Percentiles rank a stretch among this genome's conserved stretches.
These are phyloP conservation scores for Lates japonicus DNA, from an alignment of 2,797 vertebrate genomes.

Conservation along the genomic window DNA sequence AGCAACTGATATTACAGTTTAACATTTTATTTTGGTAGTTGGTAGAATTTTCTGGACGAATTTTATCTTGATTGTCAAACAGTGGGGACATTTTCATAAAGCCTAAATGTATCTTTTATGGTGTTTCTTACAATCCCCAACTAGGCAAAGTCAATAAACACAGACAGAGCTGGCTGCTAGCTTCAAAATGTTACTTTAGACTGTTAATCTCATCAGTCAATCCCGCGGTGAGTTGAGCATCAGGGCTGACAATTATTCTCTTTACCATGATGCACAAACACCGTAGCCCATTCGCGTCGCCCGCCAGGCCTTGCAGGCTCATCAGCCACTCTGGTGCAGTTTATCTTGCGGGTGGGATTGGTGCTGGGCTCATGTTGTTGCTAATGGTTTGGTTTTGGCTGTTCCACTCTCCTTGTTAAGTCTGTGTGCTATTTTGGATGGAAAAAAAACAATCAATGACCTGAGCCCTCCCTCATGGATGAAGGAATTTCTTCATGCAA, in stretches of 20 bases:
- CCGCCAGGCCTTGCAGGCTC: too few relatives aligned
- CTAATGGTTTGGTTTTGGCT: slow-evolving; percentile 31
- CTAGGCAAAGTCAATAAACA: slow-evolving; percentile 73
- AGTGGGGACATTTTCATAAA: background rate
- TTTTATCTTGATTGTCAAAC: background rate
- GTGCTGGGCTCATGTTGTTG: slow-evolving; percentile 24
- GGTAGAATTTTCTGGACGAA: background rate
- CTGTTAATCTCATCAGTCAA: too few relatives aligned
- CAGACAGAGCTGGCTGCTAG: slow-evolving; percentile 4
- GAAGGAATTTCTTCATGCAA: too few relatives aligned
- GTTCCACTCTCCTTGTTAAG: slow-evolving; percentile 19
- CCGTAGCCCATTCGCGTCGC: too few relatives aligned
- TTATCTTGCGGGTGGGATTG: background rate
- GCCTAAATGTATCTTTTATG: background rate
- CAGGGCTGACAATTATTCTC: background rate
- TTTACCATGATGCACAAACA: background rate
- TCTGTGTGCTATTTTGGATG: background rate
- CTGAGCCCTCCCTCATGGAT: background rate
- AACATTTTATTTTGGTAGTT: slow-evolving; percentile 4
- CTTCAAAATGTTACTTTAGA: background rate
- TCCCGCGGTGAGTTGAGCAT: background rate
- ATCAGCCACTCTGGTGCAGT: background rate
- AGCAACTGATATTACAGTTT: slow-evolving; percentile 45
- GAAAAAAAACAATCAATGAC: background rate
- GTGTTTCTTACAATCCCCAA: slow-evolving; percentile 26